Evolutionary conservation across 2,113 vertebrate species (phyloP).

Genomic region (Corythornis vintsioides): DNA sequence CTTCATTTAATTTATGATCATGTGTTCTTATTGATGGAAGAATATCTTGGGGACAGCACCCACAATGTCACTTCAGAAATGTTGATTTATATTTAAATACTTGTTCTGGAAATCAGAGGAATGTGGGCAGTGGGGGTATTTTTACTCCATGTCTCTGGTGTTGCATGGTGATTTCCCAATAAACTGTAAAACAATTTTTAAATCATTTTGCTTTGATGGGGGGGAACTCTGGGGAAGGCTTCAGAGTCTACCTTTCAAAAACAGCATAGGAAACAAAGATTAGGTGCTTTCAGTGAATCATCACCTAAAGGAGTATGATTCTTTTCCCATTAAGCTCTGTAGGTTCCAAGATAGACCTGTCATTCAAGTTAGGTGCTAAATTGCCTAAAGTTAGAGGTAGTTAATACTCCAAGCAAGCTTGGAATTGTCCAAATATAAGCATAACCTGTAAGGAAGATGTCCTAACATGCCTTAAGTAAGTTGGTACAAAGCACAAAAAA

Average conservation of each 20-base stretch:
- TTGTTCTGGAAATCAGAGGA: not conserved
- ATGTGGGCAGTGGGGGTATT: not conserved
- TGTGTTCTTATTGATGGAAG: slow-evolving; percentile 6
- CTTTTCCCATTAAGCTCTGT: not conserved
- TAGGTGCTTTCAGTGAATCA: not conserved
- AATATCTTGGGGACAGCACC: slow-evolving; percentile 33
- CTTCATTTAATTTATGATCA: slow-evolving; percentile 12
- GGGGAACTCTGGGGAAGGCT: not conserved
- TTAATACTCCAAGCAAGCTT: not conserved
- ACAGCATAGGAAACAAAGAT: not conserved
- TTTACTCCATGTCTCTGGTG: not conserved
- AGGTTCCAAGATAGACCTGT: not conserved
- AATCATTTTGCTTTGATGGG: not conserved
- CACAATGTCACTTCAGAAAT: slow-evolving; percentile 1
- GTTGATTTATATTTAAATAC: not conserved
- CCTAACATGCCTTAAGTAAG: not conserved
- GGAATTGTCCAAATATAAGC: not conserved
- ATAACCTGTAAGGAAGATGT: not conserved
- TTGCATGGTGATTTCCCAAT: not conserved
- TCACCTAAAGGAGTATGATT: not conserved
- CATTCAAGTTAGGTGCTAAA: not conserved
- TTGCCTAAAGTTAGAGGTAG: not conserved
- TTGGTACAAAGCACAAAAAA: not conserved
- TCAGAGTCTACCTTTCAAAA: not conserved
- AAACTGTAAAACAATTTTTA: not conserved